Evolutionary conservation across 2,797 vertebrate species (phyloP).

Genomic region (Nyctalus aviator): DNA sequence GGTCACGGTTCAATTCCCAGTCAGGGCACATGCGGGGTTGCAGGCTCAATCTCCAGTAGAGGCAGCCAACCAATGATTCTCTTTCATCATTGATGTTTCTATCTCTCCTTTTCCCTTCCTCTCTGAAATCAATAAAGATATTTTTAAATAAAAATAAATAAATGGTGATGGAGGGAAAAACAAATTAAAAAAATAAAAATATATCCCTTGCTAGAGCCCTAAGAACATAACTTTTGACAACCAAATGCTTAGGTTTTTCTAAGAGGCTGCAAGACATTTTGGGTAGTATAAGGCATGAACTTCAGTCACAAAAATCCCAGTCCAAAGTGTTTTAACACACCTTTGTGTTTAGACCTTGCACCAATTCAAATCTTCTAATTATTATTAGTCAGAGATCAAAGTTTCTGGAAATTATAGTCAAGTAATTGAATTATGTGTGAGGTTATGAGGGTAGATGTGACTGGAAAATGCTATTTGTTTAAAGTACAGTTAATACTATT

Average conservation of each 20-base stretch:
- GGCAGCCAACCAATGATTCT: no score
- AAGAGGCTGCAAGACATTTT: background rate
- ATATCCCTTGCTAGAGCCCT: background rate
- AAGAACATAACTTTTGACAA: background rate
- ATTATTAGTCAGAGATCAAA: background rate
- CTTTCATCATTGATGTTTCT: no score
- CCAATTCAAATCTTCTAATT: background rate
- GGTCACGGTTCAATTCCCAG: no score
- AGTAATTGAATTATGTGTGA: slow-evolving; percentile 6
- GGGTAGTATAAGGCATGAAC: background rate
- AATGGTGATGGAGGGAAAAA: background rate
- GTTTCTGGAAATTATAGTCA: slow-evolving; percentile 33
- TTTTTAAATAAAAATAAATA: background rate
- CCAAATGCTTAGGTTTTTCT: background rate
- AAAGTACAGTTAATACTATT: background rate
- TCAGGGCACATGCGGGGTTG: no score
- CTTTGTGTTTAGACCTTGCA: background rate
- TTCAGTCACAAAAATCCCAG: background rate
- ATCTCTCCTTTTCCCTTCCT: no score
- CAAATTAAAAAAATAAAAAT: background rate
- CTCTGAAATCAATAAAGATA: no score
- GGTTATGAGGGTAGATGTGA: background rate
- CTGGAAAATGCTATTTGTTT: slow-evolving; percentile 9
- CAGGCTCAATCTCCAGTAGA: no score
- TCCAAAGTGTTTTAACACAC: background rate